Evolutionary conservation across 1,140 invertebrate species (phyloP).

Genomic region (Drosophila pallidifrons): DNA sequence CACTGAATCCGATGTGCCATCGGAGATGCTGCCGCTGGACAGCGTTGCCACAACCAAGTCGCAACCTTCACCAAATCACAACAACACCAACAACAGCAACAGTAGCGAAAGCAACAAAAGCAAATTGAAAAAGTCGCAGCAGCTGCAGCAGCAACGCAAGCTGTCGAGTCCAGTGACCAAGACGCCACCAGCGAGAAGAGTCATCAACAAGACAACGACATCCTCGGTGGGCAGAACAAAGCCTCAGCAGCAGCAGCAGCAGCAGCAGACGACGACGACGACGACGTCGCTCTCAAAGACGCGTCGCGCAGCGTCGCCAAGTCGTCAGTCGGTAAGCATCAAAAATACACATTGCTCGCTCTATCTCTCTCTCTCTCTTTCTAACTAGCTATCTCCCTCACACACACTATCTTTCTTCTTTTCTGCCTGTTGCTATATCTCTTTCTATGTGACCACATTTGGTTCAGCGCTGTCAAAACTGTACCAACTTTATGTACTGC

Average conservation of each 20-base stretch:
- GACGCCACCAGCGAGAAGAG: neutral
- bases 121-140: slow-evolving; percentile 4
- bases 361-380: neutral
- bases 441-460: slow-evolving; percentile 1
- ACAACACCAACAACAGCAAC: slow-evolving; percentile 28
- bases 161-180: slow-evolving; percentile 4
- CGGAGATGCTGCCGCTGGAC: slow-evolving; percentile 1
- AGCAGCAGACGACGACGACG: neutral
- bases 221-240: neutral
- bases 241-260: slow-evolving; percentile 14
- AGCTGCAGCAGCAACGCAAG: slow-evolving; percentile 19
- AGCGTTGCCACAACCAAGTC: slow-evolving; percentile 37
- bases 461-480: too few species aligned
- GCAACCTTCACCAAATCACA: slow-evolving; percentile 7
- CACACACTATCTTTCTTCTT: too few species aligned
- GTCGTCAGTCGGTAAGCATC: slow-evolving; percentile 39
- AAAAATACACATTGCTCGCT: neutral
- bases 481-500: too few species aligned
- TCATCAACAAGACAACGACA: neutral
- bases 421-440: neutral
- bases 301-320: slow-evolving; percentile 28
- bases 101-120: slow-evolving; percentile 19
- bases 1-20: slow-evolving; percentile 39
- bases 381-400: neutral
- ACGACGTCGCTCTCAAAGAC: slow-evolving; percentile 2